These are phyloP conservation scores for Pheucticus melanocephalus DNA, from an alignment of 2,113 vertebrate species.

Conservation along the genomic window DNA sequence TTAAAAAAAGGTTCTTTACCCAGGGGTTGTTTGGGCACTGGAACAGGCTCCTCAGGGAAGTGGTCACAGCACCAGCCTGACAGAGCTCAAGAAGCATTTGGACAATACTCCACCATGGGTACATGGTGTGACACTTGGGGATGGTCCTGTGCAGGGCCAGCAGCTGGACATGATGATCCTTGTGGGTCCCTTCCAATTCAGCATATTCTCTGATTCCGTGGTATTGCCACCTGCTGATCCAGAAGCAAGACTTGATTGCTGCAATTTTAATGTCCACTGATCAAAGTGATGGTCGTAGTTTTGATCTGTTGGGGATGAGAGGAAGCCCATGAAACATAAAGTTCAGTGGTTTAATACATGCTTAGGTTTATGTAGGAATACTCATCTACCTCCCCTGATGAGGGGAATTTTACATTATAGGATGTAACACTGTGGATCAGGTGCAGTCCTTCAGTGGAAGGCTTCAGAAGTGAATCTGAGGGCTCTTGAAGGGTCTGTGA, in stretches of 20 bases:
- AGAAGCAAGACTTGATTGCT: background rate
- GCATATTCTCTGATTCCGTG: background rate
- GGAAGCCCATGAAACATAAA: background rate
- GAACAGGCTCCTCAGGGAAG: background rate
- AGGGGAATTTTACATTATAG: background rate
- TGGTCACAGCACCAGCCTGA: background rate
- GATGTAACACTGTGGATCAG: background rate
- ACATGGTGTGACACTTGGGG: background rate
- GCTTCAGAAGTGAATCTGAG: background rate
- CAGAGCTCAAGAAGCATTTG: background rate
- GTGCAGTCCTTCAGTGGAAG: background rate
- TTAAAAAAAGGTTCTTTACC: background rate
- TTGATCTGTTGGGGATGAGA: background rate
- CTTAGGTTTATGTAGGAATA: background rate
- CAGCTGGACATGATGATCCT: background rate
- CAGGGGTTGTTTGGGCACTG: background rate
- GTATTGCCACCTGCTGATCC: background rate
- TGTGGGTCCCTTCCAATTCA: background rate
- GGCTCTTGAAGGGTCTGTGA: too few relatives aligned
- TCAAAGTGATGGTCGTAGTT: accelerated
- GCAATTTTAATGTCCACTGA: background rate
- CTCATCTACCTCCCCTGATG: too few relatives aligned
- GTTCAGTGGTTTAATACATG: background rate
- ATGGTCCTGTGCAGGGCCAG: background rate
- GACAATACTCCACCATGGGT: background rate